phyloP scores from a whole-genome alignment of 2,113 vertebrate species.

The Apodemus speciosus region DNA sequence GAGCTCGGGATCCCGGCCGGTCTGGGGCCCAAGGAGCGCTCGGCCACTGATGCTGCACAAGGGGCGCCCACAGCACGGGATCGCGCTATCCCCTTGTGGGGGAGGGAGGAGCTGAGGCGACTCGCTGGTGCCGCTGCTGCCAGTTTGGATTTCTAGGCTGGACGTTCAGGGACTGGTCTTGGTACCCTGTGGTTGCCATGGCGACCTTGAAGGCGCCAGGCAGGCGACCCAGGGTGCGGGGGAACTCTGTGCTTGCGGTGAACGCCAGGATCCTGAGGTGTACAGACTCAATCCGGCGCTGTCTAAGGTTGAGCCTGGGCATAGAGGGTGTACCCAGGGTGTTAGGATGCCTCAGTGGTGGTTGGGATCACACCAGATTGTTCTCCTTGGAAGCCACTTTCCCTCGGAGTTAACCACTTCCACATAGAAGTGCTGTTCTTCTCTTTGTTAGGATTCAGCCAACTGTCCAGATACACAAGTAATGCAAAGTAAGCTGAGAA shows the following conservation, averaged over 20 bases:
- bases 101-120: neutral
- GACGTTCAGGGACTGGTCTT: neutral
- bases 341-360: neutral
- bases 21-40: neutral
- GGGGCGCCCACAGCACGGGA: conserved; percentile 30
- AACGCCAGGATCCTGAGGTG: neutral
- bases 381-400: conserved; percentile 43
- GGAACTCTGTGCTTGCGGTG: conserved; percentile 25
- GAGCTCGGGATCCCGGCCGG: neutral
- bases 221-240: neutral
- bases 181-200: neutral
- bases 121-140: neutral
- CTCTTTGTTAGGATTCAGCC: conserved; percentile 67
- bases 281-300: neutral
- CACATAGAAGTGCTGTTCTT: neutral
- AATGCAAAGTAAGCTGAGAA: neutral
- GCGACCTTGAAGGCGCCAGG: conserved; percentile 4
- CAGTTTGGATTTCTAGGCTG: neutral
- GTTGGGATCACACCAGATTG: neutral
- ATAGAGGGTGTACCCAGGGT: neutral
- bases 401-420: conserved; percentile 53
- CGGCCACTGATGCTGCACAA: conserved; percentile 53
- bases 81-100: neutral
- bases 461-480: neutral
- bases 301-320: neutral